phyloP scores from a whole-genome alignment of 1,140 invertebrate species.

The Lamellibrachia luymesi region DNA sequence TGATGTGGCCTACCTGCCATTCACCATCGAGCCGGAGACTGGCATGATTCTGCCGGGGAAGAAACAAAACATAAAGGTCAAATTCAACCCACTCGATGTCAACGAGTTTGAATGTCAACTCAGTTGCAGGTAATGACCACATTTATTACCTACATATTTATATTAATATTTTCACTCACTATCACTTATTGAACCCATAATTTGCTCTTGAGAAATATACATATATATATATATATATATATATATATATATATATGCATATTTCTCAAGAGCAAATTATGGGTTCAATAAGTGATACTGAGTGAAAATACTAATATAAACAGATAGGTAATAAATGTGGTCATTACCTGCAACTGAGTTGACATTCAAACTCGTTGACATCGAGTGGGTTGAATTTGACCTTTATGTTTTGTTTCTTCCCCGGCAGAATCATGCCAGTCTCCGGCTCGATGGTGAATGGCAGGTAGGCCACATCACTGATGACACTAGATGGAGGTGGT shows the following conservation, averaged over 20 bases:
- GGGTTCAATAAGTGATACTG: too few relatives aligned
- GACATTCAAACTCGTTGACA: conserved; percentile 54
- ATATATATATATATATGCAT: too few relatives aligned
- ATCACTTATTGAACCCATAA: too few relatives aligned
- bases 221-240: too few relatives aligned
- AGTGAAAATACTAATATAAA: too few relatives aligned
- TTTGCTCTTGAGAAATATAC: too few relatives aligned
- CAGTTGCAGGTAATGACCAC: conserved; percentile 47
- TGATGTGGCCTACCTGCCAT: conserved; percentile 49
- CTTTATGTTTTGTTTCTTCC: conserved; percentile 45
- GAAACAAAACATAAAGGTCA: conserved; percentile 45
- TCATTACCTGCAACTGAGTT: conserved; percentile 52
- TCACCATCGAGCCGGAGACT: conserved; percentile 49
- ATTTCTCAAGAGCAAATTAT: too few relatives aligned
- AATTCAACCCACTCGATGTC: conserved; percentile 56
- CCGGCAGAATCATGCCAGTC: conserved; percentile 47
- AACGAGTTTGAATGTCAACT: conserved; percentile 55
- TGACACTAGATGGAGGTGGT: conserved; percentile 9
- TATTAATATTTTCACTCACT: too few relatives aligned
- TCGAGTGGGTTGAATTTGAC: conserved; percentile 57
- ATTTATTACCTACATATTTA: background rate
- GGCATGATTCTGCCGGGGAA: conserved; percentile 50
- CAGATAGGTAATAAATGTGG: background rate
- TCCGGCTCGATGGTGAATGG: conserved; percentile 53
- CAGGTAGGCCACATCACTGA: conserved; percentile 44